Evolutionary conservation across 2,113 vertebrate genomes (phyloP).

Genomic region (Sinocyclocheilus anophthalmus): DNA sequence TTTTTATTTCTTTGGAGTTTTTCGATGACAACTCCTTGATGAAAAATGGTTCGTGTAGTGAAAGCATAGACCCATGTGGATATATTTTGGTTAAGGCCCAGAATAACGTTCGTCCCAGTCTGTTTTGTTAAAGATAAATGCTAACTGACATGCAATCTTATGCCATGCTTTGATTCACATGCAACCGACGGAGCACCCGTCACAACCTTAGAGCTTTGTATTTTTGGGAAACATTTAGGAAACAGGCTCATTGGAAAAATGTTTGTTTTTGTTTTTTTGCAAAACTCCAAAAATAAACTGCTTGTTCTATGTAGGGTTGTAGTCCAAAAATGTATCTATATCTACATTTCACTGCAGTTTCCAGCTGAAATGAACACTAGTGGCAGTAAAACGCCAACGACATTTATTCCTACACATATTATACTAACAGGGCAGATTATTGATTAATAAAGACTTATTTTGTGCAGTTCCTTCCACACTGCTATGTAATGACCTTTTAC

Average conservation of each 20-base stretch:
- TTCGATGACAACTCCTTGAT: constrained; percentile 72
- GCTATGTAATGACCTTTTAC: too few species aligned
- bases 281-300: background rate
- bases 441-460: too few species aligned
- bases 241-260: background rate
- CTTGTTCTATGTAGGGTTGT: background rate
- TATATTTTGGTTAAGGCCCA: constrained; percentile 59
- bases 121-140: background rate
- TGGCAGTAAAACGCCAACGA: too few species aligned
- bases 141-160: background rate
- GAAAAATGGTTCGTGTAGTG: constrained; percentile 69
- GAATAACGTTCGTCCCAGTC: background rate
- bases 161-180: background rate
- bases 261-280: background rate
- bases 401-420: too few species aligned
- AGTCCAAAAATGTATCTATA: background rate
- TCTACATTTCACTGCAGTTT: background rate
- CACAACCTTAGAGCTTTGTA: background rate
- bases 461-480: too few species aligned
- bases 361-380: background rate
- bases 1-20: constrained; percentile 57
- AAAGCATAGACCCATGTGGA: constrained; percentile 61
- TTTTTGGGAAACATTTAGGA: background rate
- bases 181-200: background rate
- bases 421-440: too few species aligned